Conservation (phyloP, 2,113 vertebrate genomes). For the Helogale parvula region DNA sequence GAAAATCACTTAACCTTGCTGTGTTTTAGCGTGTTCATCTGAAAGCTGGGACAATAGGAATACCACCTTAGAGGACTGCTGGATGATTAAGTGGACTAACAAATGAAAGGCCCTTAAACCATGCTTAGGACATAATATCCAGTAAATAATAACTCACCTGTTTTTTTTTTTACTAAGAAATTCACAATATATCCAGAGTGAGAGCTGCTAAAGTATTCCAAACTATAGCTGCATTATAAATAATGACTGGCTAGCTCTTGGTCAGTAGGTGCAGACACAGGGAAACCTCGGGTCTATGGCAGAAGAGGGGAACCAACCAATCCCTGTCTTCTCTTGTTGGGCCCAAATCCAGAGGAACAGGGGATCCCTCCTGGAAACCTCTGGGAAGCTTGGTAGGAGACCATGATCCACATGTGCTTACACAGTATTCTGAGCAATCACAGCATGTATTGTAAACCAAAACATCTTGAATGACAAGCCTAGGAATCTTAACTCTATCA, state of each 20-base stretch:
- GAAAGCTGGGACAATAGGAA: background rate
- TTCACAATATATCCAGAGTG: background rate
- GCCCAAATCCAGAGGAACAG: background rate
- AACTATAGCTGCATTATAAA: background rate
- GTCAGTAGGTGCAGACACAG: background rate
- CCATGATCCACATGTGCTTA: too few species aligned
- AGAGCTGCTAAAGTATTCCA: background rate
- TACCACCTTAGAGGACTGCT: background rate
- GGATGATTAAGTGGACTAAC: background rate
- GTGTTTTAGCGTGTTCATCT: background rate
- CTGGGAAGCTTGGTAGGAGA: background rate
- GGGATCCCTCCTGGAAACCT: background rate
- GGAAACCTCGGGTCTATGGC: background rate
- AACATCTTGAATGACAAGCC: background rate
- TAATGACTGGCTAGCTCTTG: background rate
- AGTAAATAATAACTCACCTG: background rate
- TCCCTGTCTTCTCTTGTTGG: background rate
- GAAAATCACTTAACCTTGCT: background rate
- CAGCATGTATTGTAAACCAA: background rate
- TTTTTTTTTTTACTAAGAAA: background rate
- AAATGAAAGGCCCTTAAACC: background rate
- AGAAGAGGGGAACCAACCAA: background rate
- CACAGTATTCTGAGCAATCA: background rate
- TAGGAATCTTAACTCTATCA: background rate
- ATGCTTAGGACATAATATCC: background rate